Evolutionary conservation across 2,888 invertebrate genomes (phyloP).

Genomic region (Chironomus riparius): DNA sequence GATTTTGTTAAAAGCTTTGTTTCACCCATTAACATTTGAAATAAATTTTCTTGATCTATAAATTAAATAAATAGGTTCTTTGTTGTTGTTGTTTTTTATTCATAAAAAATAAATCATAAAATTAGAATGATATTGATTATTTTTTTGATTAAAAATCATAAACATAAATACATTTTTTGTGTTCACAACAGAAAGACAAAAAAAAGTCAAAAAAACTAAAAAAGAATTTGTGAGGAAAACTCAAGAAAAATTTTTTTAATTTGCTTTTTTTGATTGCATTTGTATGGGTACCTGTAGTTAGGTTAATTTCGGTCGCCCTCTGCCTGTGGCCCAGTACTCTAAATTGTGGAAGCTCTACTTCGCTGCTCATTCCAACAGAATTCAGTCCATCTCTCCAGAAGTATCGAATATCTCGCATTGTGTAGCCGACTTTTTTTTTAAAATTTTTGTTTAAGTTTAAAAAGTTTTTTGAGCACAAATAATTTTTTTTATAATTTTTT

Average conservation of each 20-base stretch:
- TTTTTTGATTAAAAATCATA: not conserved
- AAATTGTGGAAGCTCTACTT: constrained; percentile 95
- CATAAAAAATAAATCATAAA: not conserved
- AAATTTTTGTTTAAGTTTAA: not conserved
- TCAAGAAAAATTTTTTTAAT: not conserved
- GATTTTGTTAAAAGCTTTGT: constrained; percentile 27
- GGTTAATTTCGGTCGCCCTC: constrained; percentile 86
- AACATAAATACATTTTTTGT: not conserved
- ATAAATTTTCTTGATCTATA: not conserved
- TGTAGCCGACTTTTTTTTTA: constrained; percentile 73
- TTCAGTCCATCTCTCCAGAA: constrained; percentile 88
- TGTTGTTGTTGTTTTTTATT: not conserved
- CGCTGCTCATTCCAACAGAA: constrained; percentile 91
- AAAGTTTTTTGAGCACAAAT: not conserved
- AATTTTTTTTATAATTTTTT: constrained; percentile 5
- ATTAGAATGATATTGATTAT: not conserved
- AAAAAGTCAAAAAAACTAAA: not conserved
- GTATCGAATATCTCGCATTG: constrained; percentile 95
- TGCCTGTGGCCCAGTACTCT: constrained; percentile 93
- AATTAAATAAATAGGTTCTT: not conserved
- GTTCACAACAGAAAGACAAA: not conserved
- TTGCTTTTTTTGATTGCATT: constrained; percentile 8
- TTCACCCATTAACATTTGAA: constrained; percentile 10
- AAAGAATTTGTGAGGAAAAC: not conserved
- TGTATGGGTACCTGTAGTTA: constrained; percentile 82